These are phyloP conservation scores for Buphagus erythrorhynchus DNA, from an alignment of 2,797 vertebrate species.

Conservation along the genomic window DNA sequence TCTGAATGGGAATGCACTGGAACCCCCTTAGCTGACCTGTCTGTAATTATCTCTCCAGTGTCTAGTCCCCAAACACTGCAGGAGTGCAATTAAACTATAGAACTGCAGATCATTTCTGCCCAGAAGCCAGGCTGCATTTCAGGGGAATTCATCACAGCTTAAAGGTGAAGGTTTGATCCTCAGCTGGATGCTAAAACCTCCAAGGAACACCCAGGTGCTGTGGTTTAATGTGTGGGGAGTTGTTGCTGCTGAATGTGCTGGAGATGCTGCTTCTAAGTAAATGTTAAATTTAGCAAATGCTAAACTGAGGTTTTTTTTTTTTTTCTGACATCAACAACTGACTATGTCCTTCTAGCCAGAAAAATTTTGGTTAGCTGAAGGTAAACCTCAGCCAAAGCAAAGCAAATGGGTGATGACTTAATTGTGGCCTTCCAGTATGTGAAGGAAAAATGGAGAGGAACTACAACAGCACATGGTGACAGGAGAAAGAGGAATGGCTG, in stretches of 20 bases:
- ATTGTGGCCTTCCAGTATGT: not conserved
- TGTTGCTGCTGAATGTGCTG: not conserved
- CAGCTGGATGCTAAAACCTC: not conserved
- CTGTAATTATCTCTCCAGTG: not conserved
- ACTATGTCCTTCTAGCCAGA: not conserved
- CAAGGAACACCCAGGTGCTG: not conserved
- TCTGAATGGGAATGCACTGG: not conserved
- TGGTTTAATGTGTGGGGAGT: accelerated
- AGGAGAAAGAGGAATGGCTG: not conserved
- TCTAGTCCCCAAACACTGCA: not conserved
- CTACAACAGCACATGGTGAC: not conserved
- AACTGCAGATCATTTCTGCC: not conserved
- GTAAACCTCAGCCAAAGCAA: not conserved
- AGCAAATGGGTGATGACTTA: not conserved
- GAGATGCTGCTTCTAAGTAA: not conserved
- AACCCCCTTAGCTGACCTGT: not conserved
- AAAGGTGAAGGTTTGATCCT: not conserved
- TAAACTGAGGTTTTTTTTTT: accelerated
- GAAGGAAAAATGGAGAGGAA: not conserved
- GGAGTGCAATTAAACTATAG: not conserved
- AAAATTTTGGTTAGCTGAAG: not conserved
- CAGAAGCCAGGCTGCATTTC: not conserved
- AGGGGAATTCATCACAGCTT: not conserved
- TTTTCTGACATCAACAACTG: not conserved
- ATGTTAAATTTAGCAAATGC: not conserved